A percentile compares a stretch with the other conserved stretches of the same genome.
Conservation (phyloP, 2,797 vertebrate genomes). For the Peromyscus aztecus region DNA sequence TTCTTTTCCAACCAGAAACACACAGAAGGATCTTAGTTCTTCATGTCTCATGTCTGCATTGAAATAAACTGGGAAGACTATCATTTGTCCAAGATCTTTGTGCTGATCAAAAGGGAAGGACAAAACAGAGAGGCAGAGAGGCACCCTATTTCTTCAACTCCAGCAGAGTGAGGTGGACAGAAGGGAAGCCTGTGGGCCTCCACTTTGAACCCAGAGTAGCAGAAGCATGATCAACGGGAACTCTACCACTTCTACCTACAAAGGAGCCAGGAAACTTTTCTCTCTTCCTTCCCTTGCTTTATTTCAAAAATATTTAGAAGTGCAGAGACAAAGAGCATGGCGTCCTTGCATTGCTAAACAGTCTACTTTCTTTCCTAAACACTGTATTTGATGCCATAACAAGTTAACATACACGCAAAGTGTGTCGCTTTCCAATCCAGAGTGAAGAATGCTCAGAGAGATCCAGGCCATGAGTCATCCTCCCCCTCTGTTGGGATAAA, state of each 20-base stretch:
- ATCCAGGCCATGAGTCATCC: background rate
- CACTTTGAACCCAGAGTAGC: fast-evolving
- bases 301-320: constrained; percentile 56
- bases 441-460: background rate
- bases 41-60: background rate
- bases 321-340: constrained; percentile 8
- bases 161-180: background rate
- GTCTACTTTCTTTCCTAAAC: constrained; percentile 35
- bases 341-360: constrained; percentile 5
- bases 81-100: background rate
- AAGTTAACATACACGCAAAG: background rate
- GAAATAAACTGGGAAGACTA: background rate
- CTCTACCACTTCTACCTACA: background rate
- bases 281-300: constrained; percentile 46
- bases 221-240: no score
- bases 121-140: background rate
- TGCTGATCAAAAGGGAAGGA: background rate
- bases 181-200: background rate
- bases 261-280: background rate
- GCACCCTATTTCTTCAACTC: background rate
- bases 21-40: background rate
- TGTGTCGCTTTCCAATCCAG: background rate
- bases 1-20: constrained; percentile 37
- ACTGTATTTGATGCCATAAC: constrained; percentile 32
- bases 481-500: background rate